Evolutionary conservation across 2,888 invertebrate species (phyloP), one percentile per base, ranked within the genome.

Genomic region (Scaptomyza parva): DNA sequence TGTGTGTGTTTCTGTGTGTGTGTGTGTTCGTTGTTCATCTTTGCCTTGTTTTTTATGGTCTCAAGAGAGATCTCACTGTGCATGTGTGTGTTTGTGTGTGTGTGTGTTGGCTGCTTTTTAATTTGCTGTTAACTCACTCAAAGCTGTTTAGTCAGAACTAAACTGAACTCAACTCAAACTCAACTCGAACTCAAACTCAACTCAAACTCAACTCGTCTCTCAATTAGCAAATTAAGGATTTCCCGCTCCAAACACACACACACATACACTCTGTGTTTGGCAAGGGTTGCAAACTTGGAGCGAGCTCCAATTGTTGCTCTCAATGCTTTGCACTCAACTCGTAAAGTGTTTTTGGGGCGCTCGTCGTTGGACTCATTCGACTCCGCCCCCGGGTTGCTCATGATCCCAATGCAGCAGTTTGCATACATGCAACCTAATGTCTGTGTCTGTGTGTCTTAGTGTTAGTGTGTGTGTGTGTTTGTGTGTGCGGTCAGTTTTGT

Each of bases 141-240:
- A 37, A 9, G 4, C 9, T 17, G 17, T 9, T 37, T 37, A 37
- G 37, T 37, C 17, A n/a, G n/a, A n/a, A n/a, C n/a, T n/a, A n/a
- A n/a, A n/a, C n/a, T n/a, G n/a, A n/a, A 17, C 17, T 37, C 37
- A 5, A 37, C 37, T 37, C 37, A 3, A 14, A 2, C 37, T 14
- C 35, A 33, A 14, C 6, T n/a, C 0, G 6, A n/a, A 35, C 5
- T 4, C 12, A 3, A 35, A 17, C 14, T 35, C 8, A 35, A 14
- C 14, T 37, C 17, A 37, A 39, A 37, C 53, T 35, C 45, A 45
- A 40, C 47, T 43, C 45, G 71, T 60, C 81, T 82, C 88, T 89
- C 89, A 80, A 80, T 89, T 88, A 86, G 72, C 78, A 86, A 83
- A 87, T 85, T 76, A 79, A 72, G 65, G 67, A 57, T 70, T 54